Evolutionary conservation across 2,797 vertebrate species (phyloP), one percentile per base, ranked within the genome.

Genomic region (Tenualosa ilisha): DNA sequence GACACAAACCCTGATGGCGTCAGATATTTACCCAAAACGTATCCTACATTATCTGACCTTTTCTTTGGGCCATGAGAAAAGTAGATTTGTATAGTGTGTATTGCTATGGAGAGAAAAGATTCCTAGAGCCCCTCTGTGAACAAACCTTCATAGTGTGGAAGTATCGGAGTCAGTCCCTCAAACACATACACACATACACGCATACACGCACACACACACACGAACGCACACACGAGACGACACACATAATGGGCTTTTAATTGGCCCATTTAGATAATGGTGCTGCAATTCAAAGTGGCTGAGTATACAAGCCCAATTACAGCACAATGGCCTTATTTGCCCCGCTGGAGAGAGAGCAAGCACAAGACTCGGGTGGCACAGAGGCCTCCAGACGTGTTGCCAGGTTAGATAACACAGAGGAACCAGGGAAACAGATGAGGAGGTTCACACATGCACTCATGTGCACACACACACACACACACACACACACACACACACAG

Each of bases 201-300:
- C n/a, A n/a, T 40, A 43, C 72, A 43, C 15, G 22, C 37, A 46
- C 40, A 79, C 72, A 79, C 37, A 43, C 72, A 79, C 4, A 2
- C 72, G 6, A 1, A 6, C 26, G 46, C 72, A 79, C 72, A 46
- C 6, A 20, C 37, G 12, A 79, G 37, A 79, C 15, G 17, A 22
- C 72, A 79, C 17, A 9, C 13, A 79, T 79, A 46, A 79, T 79
- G 37, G 72, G 72, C 72, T 22, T 79, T 46, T 79, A 79, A 79
- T 79, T 79, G 72, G 72, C 6, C 72, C 72, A 79, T 79, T 79
- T 79, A 79, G 72, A 79, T 79, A 79, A 79, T 79, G 40, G 72
- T 6, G 72, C 72, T 46, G 72, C 72, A 3, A 79, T 79, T 79
- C 37, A 79, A 20, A 79, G 40, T 79, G 72, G 17, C 72, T 20